Base-by-base conservation (phyloP, 1,140 invertebrate genomes). In the Drosophila nikananu region DNA sequence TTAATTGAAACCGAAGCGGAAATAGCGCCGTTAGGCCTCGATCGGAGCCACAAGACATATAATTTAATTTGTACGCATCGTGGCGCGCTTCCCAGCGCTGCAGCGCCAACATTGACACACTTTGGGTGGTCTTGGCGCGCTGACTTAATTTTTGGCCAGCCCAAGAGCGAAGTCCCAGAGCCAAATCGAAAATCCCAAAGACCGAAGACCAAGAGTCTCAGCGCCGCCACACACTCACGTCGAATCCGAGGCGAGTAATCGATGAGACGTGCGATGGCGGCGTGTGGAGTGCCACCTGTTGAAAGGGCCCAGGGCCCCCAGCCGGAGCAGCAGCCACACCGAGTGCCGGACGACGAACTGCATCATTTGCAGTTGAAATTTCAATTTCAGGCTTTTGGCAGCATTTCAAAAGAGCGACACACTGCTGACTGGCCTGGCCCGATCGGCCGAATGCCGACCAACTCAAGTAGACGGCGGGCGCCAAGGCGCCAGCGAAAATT, bases 341-440 rank as follows among this genome's bases (percentile, higher is more conserved):
- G 51, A 51, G 46, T 51, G 54, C 55, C 49, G 57, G 79, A 71
- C 82, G 83, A 86, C 70, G 82, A 71, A 78, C 72, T 89, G 84
- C 84, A 81, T 89, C 81, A 89, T 89, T 90, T 89, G 77, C 62
- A 65, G 70, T 30, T 73, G 54, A 73, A 73, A 81, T 84, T 87
- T 86, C 58, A 86, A 81, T 89, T 87, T 87, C 83, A 84, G 86
- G 81, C 87, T 87, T 89, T 87, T 87, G 84, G 84, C 84, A 87
- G 60, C 66, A 35, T 81, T 89, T 90, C 84, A 87, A 87, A 70
- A 89, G 62, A 81, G 67, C 80, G 60, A 37, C 52, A 27, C 25
- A 21, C 30, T 54, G 51, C 51, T 52, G 62, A 54, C 52, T 64
- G 35, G 49, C 44, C 51, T 2, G 48, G 25, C 1, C 23, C 6